phyloP scores from a whole-genome alignment of 2,113 vertebrate species.

The Naja naja region DNA sequence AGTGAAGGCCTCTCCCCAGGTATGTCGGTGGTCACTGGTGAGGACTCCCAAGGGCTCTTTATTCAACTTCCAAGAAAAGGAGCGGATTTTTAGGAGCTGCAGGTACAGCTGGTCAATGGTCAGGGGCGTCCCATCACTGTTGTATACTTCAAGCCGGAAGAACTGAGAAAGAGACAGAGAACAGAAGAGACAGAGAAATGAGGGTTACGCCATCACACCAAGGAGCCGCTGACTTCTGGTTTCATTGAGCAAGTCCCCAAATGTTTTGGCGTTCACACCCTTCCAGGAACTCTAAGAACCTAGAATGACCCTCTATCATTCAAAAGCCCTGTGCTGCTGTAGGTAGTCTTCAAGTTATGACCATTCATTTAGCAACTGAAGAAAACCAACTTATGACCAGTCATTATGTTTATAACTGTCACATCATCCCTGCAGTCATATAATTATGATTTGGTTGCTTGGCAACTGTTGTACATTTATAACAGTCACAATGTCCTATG shows the following conservation, averaged over 20 bases:
- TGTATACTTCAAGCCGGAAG: constrained; percentile 84
- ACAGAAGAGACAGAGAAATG: not conserved
- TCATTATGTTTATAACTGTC: no score
- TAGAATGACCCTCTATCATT: not conserved
- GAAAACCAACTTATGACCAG: no score
- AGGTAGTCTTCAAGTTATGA: no score
- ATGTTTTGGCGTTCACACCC: not conserved
- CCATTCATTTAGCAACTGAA: no score
- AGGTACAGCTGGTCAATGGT: constrained; percentile 80
- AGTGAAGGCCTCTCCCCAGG: constrained; percentile 81
- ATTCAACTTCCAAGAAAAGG: constrained; percentile 83
- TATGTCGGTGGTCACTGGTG: constrained; percentile 83
- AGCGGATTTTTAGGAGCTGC: constrained; percentile 78
- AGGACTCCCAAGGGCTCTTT: constrained; percentile 84
- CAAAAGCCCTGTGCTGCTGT: not conserved
- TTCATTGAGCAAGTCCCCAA: no score
- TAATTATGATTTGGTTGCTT: no score
- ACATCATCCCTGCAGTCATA: no score
- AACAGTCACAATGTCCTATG: no score
- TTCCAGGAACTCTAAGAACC: not conserved
- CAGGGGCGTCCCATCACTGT: constrained; percentile 80
- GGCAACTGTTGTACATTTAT: no score
- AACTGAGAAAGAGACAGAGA: constrained; percentile 62
- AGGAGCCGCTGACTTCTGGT: not conserved
- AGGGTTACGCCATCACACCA: not conserved